These are phyloP conservation scores for Corythaeola cristata DNA, from an alignment of 2,113 vertebrate species.

Conservation along the genomic window DNA sequence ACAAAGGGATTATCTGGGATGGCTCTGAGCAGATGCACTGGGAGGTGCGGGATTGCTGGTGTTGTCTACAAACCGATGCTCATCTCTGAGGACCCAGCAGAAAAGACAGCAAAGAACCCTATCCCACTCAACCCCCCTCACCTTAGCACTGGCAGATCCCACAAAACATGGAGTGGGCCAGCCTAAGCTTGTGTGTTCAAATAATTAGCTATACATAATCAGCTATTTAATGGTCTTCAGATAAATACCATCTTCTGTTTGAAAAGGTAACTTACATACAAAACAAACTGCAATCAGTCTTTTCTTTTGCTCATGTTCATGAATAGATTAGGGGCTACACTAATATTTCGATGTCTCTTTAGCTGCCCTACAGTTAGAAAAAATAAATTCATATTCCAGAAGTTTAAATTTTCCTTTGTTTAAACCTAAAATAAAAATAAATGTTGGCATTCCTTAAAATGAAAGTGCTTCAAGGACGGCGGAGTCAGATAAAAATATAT, in stretches of 20 bases:
- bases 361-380: neutral
- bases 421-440: constrained; percentile 2
- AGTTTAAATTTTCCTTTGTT: neutral
- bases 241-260: neutral
- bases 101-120: neutral
- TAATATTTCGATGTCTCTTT: neutral
- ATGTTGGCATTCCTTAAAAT: neutral
- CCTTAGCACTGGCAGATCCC: neutral
- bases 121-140: neutral
- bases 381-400: neutral
- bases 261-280: neutral
- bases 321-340: neutral
- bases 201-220: neutral
- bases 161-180: neutral
- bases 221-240: neutral
- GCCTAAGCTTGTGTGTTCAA: neutral
- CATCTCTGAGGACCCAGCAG: neutral
- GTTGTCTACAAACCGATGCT: neutral
- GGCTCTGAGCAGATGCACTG: neutral
- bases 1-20: neutral
- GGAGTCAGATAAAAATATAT: constrained; percentile 43
- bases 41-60: neutral
- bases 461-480: neutral
- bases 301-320: neutral
- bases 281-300: neutral